Evolutionary conservation across 2,888 invertebrate species (phyloP).

Genomic region (Megaustenia siamemsis): DNA sequence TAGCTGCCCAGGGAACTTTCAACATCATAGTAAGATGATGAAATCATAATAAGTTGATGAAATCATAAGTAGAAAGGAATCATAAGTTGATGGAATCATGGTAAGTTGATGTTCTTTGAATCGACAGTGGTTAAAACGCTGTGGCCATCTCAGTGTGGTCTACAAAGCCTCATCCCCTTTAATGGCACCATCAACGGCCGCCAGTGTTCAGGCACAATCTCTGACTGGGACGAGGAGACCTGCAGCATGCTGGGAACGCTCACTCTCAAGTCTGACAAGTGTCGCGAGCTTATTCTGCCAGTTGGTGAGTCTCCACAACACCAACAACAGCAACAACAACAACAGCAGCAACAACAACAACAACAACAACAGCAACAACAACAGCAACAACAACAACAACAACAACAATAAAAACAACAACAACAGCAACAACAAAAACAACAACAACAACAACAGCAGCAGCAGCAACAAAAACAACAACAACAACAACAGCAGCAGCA

Average conservation of each 20-base stretch:
- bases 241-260: conserved; percentile 69
- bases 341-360: background rate
- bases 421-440: too few relatives aligned
- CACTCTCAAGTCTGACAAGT: conserved; percentile 63
- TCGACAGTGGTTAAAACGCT: conserved; percentile 63
- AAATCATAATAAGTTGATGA: too few relatives aligned
- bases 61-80: too few relatives aligned
- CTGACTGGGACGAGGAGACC: conserved; percentile 75
- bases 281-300: conserved; percentile 58
- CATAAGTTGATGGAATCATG: too few relatives aligned
- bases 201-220: conserved; percentile 70
- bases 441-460: too few relatives aligned
- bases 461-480: too few relatives aligned
- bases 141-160: conserved; percentile 72
- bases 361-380: background rate
- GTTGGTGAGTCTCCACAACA: conserved; percentile 46
- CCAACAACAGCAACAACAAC: background rate
- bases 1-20: too few relatives aligned
- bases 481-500: too few relatives aligned
- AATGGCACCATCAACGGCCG: conserved; percentile 69
- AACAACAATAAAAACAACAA: too few relatives aligned
- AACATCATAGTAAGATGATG: too few relatives aligned
- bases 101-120: background rate
- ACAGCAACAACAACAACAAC: too few relatives aligned
- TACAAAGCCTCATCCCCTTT: conserved; percentile 70